Evolutionary conservation across 35 echinoderm and acorn worm species (phyloP).

Genomic region (Ophioderma brevispina): DNA sequence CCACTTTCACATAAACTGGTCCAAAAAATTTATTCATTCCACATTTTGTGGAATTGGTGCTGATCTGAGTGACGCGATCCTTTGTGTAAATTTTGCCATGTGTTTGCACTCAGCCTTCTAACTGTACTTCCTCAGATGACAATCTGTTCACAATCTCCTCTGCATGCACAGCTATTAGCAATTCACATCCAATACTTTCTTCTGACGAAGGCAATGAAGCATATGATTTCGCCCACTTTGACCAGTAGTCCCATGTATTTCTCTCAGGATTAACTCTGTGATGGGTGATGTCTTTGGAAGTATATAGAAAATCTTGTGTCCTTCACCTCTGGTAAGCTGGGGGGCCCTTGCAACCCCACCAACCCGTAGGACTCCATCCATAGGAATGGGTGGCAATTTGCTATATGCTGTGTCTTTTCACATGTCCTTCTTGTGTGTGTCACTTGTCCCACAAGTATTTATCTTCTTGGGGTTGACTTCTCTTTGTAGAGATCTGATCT

Average conservation of each 20-base stretch:
- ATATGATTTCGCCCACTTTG: slow-evolving; percentile 57
- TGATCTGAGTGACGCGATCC: slow-evolving; percentile 19
- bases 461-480: too few relatives aligned
- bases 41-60: slow-evolving; percentile 44
- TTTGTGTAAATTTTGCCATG: slow-evolving; percentile 56
- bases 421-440: too few relatives aligned
- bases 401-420: neutral
- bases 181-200: slow-evolving; percentile 11
- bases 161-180: neutral
- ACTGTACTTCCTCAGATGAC: slow-evolving; percentile 3
- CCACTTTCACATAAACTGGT: slow-evolving; percentile 39
- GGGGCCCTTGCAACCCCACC: slow-evolving; percentile 18
- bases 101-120: neutral
- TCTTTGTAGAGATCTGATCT: neutral
- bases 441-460: too few relatives aligned
- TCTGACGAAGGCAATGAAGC: slow-evolving; percentile 17
- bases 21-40: slow-evolving; percentile 57
- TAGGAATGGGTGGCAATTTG: too few relatives aligned
- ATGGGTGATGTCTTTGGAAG: slow-evolving; percentile 30
- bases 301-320: too few relatives aligned
- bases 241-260: slow-evolving; percentile 15
- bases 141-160: neutral
- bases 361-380: neutral
- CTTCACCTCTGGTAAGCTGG: too few relatives aligned
- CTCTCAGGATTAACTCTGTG: slow-evolving; percentile 26